Evolutionary conservation across 2,888 invertebrate species (phyloP).

Genomic region (Macroteleia sp.): DNA sequence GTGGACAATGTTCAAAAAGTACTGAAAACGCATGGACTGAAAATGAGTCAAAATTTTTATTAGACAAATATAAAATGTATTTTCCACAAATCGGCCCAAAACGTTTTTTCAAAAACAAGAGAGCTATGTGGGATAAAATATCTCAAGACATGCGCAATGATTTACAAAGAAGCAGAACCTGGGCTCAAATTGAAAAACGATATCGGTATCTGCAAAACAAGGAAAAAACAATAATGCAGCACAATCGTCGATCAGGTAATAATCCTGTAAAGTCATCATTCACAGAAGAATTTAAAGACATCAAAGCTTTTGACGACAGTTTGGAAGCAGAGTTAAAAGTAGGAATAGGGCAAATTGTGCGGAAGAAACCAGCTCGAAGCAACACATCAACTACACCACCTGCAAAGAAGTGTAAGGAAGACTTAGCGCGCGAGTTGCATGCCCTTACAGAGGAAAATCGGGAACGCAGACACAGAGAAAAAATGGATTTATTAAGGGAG

Average conservation of each 20-base stretch:
- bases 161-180: background rate
- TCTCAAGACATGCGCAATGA: background rate
- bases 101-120: slow-evolving; percentile 2
- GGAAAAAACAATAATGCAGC: background rate
- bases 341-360: background rate
- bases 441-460: background rate
- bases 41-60: background rate
- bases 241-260: background rate
- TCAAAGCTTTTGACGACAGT: slow-evolving; percentile 5
- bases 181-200: background rate
- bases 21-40: background rate
- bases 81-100: slow-evolving; percentile 6
- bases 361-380: background rate
- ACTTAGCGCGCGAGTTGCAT: background rate
- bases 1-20: background rate
- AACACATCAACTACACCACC: background rate
- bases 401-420: background rate
- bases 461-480: slow-evolving; percentile 10
- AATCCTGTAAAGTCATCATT: background rate
- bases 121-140: slow-evolving; percentile 4
- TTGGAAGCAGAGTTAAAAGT: slow-evolving; percentile 5
- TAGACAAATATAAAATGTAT: slow-evolving; percentile 8
- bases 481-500: background rate
- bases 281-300: background rate
- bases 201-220: background rate